Evolutionary conservation across 2,113 vertebrate genomes (phyloP).

Genomic region (Xiphophorus hellerii): DNA sequence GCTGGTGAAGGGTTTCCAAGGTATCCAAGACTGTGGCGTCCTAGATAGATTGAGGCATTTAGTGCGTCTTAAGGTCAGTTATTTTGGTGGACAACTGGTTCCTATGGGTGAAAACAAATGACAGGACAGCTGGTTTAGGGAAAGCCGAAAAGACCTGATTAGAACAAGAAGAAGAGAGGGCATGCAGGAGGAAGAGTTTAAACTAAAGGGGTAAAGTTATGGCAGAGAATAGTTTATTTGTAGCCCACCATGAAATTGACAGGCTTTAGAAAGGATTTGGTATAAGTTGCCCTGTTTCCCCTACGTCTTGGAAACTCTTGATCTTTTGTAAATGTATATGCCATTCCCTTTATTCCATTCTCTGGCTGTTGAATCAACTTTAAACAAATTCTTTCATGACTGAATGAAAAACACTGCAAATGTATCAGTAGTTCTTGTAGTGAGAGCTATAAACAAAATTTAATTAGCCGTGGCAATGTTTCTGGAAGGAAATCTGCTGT

Average conservation of each 20-base stretch:
- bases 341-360: constrained; percentile 11
- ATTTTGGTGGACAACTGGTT: constrained; percentile 51
- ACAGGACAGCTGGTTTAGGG: constrained; percentile 52
- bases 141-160: constrained; percentile 54
- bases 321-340: constrained; percentile 28
- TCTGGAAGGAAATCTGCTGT: not conserved
- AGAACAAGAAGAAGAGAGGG: constrained; percentile 44
- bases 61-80: constrained; percentile 34
- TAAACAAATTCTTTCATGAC: constrained; percentile 23
- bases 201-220: constrained; percentile 62
- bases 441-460: constrained; percentile 40
- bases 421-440: constrained; percentile 3
- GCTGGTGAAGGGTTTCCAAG: constrained; percentile 67
- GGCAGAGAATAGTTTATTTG: constrained; percentile 75
- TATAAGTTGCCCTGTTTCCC: constrained; percentile 54
- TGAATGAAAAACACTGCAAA: constrained; percentile 1
- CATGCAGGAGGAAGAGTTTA: constrained; percentile 44
- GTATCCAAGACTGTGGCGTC: constrained; percentile 60
- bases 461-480: constrained; percentile 14
- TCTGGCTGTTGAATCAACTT: constrained; percentile 1
- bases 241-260: constrained; percentile 83
- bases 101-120: constrained; percentile 75
- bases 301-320: constrained; percentile 51
- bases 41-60: constrained; percentile 50
- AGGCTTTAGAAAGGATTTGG: constrained; percentile 73